Percentiles rank a stretch among this genome's conserved stretches.
These are phyloP conservation scores for Acrocyrtus sp. DNA, from an alignment of 2,888 invertebrate species.

Conservation along the genomic window DNA sequence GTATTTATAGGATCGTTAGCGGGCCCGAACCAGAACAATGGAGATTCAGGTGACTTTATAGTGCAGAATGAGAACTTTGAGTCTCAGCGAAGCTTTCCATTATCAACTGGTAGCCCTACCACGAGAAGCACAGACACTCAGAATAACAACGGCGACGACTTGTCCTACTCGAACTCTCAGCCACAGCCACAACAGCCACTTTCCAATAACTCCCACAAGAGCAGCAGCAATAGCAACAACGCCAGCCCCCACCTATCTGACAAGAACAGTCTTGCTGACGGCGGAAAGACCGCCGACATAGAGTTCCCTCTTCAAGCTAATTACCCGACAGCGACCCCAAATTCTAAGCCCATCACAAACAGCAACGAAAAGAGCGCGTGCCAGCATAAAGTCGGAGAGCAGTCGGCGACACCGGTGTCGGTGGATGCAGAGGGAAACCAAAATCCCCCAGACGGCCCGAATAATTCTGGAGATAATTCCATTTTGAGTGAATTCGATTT, in stretches of 20 bases:
- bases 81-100: slow-evolving; percentile 36
- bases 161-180: too few relatives aligned
- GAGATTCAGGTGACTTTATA: slow-evolving; percentile 22
- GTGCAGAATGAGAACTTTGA: slow-evolving; percentile 53
- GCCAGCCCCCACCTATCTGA: too few relatives aligned
- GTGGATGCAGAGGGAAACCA: slow-evolving; percentile 25
- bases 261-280: too few relatives aligned
- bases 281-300: too few relatives aligned
- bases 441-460: too few relatives aligned
- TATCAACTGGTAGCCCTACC: slow-evolving; percentile 21
- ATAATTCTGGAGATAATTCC: slow-evolving; percentile 47
- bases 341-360: slow-evolving; percentile 13
- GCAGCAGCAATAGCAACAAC: slow-evolving; percentile 16
- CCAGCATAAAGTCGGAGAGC: slow-evolving; percentile 44
- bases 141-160: slow-evolving; percentile 42
- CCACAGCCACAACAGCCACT: neutral
- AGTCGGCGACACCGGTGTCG: slow-evolving; percentile 45
- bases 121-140: slow-evolving; percentile 55
- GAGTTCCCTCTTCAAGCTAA: slow-evolving; percentile 42
- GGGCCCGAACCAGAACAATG: slow-evolving; percentile 36
- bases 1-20: too few relatives aligned
- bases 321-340: slow-evolving; percentile 28
- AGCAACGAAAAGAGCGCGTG: slow-evolving; percentile 22
- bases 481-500: slow-evolving; percentile 61
- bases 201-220: slow-evolving; percentile 26